Evolutionary conservation across 2,888 invertebrate genomes (phyloP).

Genomic region (Aquatica leii): DNA sequence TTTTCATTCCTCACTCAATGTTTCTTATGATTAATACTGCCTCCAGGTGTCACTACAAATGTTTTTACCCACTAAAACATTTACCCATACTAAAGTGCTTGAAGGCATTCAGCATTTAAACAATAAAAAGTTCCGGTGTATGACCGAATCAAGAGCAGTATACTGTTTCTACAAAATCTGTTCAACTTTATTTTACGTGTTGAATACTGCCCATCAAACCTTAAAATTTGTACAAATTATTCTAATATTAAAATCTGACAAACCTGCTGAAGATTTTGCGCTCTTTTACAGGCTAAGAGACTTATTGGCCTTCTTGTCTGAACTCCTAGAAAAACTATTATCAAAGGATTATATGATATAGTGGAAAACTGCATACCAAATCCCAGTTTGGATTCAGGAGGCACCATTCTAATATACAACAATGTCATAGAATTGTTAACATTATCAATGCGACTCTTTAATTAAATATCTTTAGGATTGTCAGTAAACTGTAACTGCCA

Average conservation of each 20-base stretch:
- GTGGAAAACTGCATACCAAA: background rate
- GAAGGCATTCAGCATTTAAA: background rate
- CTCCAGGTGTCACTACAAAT: slow-evolving; percentile 2
- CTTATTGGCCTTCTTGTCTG: too few relatives aligned
- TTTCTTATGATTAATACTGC: background rate
- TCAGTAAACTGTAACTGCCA: too few relatives aligned
- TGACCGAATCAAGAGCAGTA: slow-evolving; percentile 1
- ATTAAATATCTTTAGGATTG: background rate
- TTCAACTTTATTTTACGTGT: slow-evolving; percentile 15
- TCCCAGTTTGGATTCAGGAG: background rate
- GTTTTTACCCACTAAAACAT: background rate
- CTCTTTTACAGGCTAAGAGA: background rate
- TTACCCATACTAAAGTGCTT: background rate
- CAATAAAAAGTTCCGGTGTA: background rate
- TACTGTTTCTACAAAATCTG: background rate
- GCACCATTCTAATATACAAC: background rate
- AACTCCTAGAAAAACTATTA: too few relatives aligned
- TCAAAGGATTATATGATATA: too few relatives aligned
- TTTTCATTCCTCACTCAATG: background rate
- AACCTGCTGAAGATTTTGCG: background rate
- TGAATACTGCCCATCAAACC: background rate
- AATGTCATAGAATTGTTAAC: background rate
- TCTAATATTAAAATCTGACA: slow-evolving; percentile 7
- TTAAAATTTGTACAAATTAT: slow-evolving; percentile 16
- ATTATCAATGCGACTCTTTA: background rate